Evolutionary conservation across 2,113 vertebrate species (phyloP).

Genomic region (Phaethon lepturus): DNA sequence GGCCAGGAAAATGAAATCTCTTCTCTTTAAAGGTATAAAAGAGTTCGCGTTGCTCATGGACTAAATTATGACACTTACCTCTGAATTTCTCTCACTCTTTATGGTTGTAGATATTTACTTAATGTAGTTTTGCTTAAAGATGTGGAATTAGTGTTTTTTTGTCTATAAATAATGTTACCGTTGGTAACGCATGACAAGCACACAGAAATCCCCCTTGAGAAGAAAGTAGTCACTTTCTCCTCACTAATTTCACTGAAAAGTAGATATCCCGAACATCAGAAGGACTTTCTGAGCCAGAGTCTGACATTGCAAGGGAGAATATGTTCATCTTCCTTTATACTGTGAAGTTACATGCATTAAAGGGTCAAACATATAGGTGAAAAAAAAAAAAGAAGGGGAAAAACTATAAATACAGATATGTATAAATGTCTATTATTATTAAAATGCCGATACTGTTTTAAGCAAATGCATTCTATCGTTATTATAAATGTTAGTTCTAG

Average conservation of each 20-base stretch:
- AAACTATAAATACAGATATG: conserved; percentile 84
- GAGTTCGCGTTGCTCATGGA: conserved; percentile 61
- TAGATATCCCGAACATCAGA: conserved; percentile 50
- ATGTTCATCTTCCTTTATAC: conserved; percentile 78
- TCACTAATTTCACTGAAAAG: conserved; percentile 66
- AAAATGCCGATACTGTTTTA: conserved; percentile 81
- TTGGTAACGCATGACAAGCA: conserved; percentile 80
- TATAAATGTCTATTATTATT: conserved; percentile 88
- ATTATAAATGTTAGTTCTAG: conserved; percentile 85
- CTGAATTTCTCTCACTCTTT: conserved; percentile 67
- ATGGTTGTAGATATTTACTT: conserved; percentile 75
- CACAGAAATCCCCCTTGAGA: conserved; percentile 68
- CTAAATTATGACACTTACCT: conserved; percentile 77
- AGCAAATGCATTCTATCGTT: conserved; percentile 83
- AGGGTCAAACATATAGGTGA: conserved; percentile 77
- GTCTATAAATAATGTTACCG: conserved; percentile 73
- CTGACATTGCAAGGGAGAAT: conserved; percentile 69
- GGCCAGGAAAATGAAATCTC: conserved; percentile 65
- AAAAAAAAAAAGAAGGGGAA: conserved; percentile 46
- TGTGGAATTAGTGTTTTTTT: conserved; percentile 68
- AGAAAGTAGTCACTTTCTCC: conserved; percentile 41
- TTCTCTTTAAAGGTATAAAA: conserved; percentile 68
- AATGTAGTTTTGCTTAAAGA: conserved; percentile 76
- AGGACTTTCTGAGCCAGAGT: conserved; percentile 66
- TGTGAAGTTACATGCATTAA: conserved; percentile 82